A percentile compares a stretch with the other conserved stretches of the same genome.
Conservation (phyloP, 2,797 vertebrate genomes). For the Syndactyla subalaris region DNA sequence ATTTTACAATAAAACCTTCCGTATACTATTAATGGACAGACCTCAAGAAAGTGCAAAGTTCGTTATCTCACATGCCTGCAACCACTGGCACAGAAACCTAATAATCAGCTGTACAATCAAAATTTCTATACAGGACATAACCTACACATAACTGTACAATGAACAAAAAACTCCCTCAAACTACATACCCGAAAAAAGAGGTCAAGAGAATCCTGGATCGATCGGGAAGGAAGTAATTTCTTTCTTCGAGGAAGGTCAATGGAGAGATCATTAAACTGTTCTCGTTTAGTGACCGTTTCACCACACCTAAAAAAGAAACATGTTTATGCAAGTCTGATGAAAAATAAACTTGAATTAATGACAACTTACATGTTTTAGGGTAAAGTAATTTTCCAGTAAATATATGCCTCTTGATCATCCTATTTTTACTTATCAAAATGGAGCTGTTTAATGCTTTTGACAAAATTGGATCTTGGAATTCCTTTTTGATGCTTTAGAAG, state of each 20-base stretch:
- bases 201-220: slow-evolving; percentile 96
- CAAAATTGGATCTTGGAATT: background rate
- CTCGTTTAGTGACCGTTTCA: slow-evolving; percentile 92
- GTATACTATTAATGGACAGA: background rate
- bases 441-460: background rate
- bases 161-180: background rate
- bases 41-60: background rate
- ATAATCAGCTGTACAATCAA: background rate
- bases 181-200: slow-evolving; percentile 92
- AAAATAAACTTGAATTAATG: background rate
- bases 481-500: background rate
- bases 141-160: background rate
- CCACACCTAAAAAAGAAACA: slow-evolving; percentile 81
- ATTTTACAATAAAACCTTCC: background rate
- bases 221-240: slow-evolving; percentile 90
- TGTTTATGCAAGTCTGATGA: background rate
- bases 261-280: slow-evolving; percentile 97
- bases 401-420: background rate
- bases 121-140: background rate
- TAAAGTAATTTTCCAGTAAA: background rate
- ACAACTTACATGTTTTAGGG: background rate
- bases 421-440: background rate
- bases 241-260: slow-evolving; percentile 95
- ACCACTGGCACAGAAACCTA: background rate
- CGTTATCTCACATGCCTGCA: background rate